Evolutionary conservation across 30 jellyfish, hydroid and myxozoan genomes (phyloP), one percentile per base, ranked within the genome.

Genomic region (Turritopsis dohrnii): DNA sequence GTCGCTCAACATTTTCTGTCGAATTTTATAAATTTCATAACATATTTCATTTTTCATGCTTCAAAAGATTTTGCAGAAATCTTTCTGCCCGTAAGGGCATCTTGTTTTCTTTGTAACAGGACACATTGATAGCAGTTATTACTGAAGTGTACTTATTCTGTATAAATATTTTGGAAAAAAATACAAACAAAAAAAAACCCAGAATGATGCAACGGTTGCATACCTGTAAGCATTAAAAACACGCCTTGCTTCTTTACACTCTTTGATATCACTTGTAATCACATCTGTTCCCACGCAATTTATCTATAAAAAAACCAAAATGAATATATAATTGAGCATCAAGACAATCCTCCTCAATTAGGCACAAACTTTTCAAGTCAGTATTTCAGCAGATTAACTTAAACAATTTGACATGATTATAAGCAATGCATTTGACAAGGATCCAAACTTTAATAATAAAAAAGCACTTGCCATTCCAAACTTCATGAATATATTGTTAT

Each of bases 201-300:
- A n/a, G n/a, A n/a, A n/a, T n/a, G n/a, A n/a, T n/a, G n/a, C n/a
- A n/a, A n/a, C 73, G 0, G 73, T 18, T 60, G 73, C 22, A 9
- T 69, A 69, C 77, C 77, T 69, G 77, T 69, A 69, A 7, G 30
- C 30, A 27, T 69, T 7, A 69, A 69, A 69, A n/a, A 27, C 28
- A 23, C 77, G 28, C 30, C 77, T 69, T n/a, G 16, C 31, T 27
- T 69, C 30, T 69, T 69, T 23, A 19, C 77, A 69, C 19, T 69
- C 77, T 9, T 23, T 27, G 30, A 69, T 27, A 19, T 69, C 77
- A n/a, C 19, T 69, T 69, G 16, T 69, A 69, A 23, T 19, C 0
- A 69, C 30, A 69, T 27, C 77, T 69, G 9, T 16, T 21, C 77
- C 77, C 0, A 69, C 28, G 19, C 77, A 69, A 27, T 69, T 69